Conservation (phyloP, 2,797 vertebrate genomes). For the Melanotaenia boesemani region DNA sequence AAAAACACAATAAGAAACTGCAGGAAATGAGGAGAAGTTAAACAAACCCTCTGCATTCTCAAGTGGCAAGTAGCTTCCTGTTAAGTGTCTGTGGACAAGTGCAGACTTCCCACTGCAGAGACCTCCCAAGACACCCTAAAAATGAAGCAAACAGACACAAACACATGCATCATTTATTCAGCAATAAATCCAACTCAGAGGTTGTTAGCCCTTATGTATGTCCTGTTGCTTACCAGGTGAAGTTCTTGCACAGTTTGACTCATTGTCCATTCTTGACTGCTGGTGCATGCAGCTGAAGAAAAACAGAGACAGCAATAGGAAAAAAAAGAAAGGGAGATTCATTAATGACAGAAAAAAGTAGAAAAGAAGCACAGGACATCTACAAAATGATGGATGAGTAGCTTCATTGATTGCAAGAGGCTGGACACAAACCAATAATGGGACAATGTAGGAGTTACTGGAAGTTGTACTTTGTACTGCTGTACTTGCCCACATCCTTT, state of each 20-base stretch:
- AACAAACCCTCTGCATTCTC: constrained; percentile 91
- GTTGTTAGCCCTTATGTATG: neutral
- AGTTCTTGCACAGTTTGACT: constrained; percentile 91
- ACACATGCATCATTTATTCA: neutral
- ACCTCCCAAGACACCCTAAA: constrained; percentile 92
- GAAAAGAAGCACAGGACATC: neutral
- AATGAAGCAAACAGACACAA: constrained; percentile 15
- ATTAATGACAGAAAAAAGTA: neutral
- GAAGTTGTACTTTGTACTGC: constrained; percentile 1
- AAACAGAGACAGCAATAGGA: neutral
- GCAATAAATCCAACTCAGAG: neutral
- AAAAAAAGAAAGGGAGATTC: neutral
- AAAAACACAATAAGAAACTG: constrained; percentile 8
- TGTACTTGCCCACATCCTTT: neutral
- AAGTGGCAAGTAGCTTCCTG: constrained; percentile 90
- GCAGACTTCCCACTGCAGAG: constrained; percentile 92
- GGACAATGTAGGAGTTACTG: neutral
- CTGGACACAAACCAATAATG: neutral
- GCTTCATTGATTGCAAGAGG: neutral
- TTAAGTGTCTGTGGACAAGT: constrained; percentile 93
- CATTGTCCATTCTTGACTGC: constrained; percentile 95
- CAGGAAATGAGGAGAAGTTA: neutral
- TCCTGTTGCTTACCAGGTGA: constrained; percentile 86
- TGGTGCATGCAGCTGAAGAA: constrained; percentile 86
- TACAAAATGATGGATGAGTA: neutral